Conservation (phyloP, 2,888 invertebrate genomes). For the Drosophila acutilabella region DNA sequence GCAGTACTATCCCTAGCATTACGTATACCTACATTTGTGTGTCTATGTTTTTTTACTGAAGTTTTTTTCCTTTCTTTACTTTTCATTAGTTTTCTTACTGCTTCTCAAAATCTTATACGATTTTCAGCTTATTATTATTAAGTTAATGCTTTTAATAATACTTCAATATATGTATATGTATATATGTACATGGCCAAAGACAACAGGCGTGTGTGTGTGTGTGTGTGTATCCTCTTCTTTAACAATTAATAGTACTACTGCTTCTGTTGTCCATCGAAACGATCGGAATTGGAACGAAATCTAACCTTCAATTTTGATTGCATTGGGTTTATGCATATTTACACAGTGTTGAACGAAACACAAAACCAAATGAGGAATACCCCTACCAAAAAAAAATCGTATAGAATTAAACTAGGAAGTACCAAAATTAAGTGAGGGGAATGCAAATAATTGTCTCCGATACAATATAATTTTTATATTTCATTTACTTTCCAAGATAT, state of each 20-base stretch:
- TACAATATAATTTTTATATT: constrained; percentile 22
- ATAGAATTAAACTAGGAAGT: constrained; percentile 5
- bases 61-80: constrained; percentile 5
- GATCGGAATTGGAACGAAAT: constrained; percentile 27
- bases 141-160: constrained; percentile 66
- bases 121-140: constrained; percentile 23
- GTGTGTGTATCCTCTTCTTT: constrained; percentile 5
- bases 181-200: constrained; percentile 23
- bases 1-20: constrained; percentile 45
- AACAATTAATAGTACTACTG: constrained; percentile 52
- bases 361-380: constrained; percentile 9
- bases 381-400: constrained; percentile 11
- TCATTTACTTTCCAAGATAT: constrained; percentile 27
- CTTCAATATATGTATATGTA: constrained; percentile 72
- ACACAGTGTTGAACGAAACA: constrained; percentile 39
- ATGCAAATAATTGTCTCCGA: constrained; percentile 26
- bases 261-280: constrained; percentile 9
- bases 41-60: constrained; percentile 10
- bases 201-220: constrained; percentile 15
- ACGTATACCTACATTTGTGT: neutral
- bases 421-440: neutral
- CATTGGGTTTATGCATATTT: constrained; percentile 38
- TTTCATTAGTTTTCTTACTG: constrained; percentile 1
- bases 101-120: constrained; percentile 13
- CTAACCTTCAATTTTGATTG: constrained; percentile 38